Evolutionary conservation across 2,113 vertebrate genomes (phyloP).

Genomic region (Rhombomys opimus): DNA sequence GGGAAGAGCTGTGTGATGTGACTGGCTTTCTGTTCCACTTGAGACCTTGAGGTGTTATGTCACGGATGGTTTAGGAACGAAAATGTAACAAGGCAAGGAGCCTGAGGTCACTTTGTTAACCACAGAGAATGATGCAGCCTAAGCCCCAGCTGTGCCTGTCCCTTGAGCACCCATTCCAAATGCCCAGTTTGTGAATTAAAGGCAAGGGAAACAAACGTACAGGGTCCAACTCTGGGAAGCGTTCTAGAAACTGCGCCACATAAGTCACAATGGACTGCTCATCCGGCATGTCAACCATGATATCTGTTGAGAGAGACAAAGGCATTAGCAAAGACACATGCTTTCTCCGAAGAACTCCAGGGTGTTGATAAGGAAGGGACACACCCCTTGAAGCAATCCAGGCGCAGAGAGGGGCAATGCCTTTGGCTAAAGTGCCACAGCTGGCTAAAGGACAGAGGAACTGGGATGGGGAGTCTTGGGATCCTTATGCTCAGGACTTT

Average conservation of each 20-base stretch:
- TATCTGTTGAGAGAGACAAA: conserved; percentile 87
- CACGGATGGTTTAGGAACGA: neutral
- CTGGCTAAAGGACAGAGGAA: neutral
- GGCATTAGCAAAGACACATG: neutral
- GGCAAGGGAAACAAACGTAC: conserved; percentile 86
- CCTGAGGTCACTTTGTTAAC: neutral
- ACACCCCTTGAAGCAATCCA: neutral
- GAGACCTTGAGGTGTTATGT: rapidly evolving
- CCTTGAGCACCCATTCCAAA: neutral
- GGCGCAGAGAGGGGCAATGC: neutral
- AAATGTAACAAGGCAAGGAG: neutral
- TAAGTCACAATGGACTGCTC: conserved; percentile 97
- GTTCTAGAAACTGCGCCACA: conserved; percentile 96
- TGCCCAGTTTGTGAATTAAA: neutral
- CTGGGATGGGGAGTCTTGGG: neutral
- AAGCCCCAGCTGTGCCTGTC: rapidly evolving
- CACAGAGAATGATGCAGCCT: rapidly evolving
- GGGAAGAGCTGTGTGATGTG: neutral
- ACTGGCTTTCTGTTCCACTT: neutral
- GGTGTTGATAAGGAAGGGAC: rapidly evolving
- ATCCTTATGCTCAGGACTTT: no score
- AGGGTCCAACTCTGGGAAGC: conserved; percentile 94
- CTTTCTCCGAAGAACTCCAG: rapidly evolving
- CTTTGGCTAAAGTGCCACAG: neutral
- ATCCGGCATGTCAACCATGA: conserved; percentile 93